A percentile compares a stretch with the other conserved stretches of the same genome.
phyloP scores from a whole-genome alignment of 2,888 invertebrate species.

The Pelosia muscerda region DNA sequence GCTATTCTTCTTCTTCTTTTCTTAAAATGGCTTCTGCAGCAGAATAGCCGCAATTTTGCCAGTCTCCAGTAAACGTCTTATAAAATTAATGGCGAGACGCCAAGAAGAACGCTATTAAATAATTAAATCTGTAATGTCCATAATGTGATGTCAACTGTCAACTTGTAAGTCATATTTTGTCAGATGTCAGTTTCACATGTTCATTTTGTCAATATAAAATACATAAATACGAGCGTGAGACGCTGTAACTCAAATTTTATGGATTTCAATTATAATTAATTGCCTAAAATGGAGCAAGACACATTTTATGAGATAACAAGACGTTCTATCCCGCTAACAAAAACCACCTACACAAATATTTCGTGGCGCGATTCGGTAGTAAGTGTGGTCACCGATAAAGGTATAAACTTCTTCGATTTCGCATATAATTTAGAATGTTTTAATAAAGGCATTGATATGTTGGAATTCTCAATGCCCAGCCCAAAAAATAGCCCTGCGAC shows the following conservation, averaged over 20 bases:
- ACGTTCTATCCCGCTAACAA: conserved; percentile 58
- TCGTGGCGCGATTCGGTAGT: conserved; percentile 67
- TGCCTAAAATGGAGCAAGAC: conserved; percentile 46
- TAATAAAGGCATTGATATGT: conserved; percentile 69
- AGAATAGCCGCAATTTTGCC: no score
- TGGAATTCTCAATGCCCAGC: conserved; percentile 58
- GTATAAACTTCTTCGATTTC: conserved; percentile 66
- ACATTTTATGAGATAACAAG: conserved; percentile 68
- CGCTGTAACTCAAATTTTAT: not conserved
- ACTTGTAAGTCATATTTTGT: no score
- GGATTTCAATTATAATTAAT: not conserved
- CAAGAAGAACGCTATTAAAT: no score
- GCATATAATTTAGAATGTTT: conserved; percentile 64
- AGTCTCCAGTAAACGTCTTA: no score
- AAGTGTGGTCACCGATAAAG: conserved; percentile 66
- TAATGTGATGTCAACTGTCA: no score
- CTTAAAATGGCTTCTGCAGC: no score
- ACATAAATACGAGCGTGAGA: no score
- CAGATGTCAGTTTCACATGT: no score
- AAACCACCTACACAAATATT: conserved; percentile 62
- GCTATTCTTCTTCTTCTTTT: no score
- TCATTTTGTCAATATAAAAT: no score
- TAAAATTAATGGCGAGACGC: no score
- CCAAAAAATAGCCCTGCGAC: conserved; percentile 66
- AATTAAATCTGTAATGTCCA: no score